Evolutionary conservation across 2,888 invertebrate genomes (phyloP).

Genomic region (Sinodicranocentrus sp.): DNA sequence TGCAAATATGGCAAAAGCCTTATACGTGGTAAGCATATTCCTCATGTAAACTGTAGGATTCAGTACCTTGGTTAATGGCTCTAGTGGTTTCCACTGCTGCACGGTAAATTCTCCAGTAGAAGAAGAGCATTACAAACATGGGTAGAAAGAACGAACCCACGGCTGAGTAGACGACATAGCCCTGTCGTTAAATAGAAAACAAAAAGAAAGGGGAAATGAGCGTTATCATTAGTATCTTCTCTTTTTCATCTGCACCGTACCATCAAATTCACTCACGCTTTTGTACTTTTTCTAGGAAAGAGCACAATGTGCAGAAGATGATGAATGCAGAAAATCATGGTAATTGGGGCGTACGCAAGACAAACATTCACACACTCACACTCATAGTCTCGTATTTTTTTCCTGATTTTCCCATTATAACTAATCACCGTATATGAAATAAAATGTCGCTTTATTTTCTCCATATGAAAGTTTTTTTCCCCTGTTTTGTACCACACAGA

Average conservation of each 20-base stretch:
- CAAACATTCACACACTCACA: constrained; percentile 23
- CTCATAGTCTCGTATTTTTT: too few species aligned
- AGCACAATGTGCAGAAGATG: background rate
- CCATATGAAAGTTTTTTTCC: too few species aligned
- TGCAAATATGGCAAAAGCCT: too few species aligned
- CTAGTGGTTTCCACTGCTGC: constrained; percentile 95
- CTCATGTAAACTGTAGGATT: too few species aligned
- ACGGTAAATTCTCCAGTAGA: constrained; percentile 97
- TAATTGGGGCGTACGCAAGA: constrained; percentile 38
- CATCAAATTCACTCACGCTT: constrained; percentile 20
- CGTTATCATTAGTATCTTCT: constrained; percentile 49
- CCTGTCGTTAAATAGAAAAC: constrained; percentile 78
- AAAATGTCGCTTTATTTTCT: too few species aligned
- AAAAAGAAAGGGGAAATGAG: constrained; percentile 30
- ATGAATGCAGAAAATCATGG: constrained; percentile 10
- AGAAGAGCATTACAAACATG: constrained; percentile 98
- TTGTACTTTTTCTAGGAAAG: constrained; percentile 10
- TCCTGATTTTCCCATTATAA: too few species aligned
- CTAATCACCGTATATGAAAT: too few species aligned
- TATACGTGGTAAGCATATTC: too few species aligned
- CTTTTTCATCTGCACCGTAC: background rate
- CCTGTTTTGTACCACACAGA: too few species aligned
- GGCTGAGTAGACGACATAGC: constrained; percentile 98
- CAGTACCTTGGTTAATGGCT: constrained; percentile 87
- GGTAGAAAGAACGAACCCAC: constrained; percentile 93